phyloP scores from a whole-genome alignment of 1,140 invertebrate genomes.

The Diachasmimorpha longicaudata region DNA sequence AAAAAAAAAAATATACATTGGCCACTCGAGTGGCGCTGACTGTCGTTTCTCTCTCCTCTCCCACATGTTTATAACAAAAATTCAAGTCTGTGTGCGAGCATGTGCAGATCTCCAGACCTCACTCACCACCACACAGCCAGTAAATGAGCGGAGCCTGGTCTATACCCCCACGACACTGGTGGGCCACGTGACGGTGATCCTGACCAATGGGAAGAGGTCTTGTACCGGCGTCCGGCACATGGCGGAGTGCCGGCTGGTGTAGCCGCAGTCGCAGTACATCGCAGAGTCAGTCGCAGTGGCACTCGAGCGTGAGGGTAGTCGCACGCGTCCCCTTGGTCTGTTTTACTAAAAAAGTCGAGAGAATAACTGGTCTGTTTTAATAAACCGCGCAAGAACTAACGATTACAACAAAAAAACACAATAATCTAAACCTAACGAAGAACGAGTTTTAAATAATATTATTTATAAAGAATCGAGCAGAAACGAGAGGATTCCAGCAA shows the following conservation, averaged over 20 bases:
- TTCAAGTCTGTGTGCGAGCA: too few species aligned
- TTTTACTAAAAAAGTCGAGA: slow-evolving; percentile 4
- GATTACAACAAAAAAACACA: background rate
- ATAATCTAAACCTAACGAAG: background rate
- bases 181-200: slow-evolving; percentile 20
- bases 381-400: background rate
- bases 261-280: slow-evolving; percentile 55
- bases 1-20: too few species aligned
- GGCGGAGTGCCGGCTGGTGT: slow-evolving; percentile 32
- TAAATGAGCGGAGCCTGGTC: slow-evolving; percentile 15
- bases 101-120: too few species aligned
- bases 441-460: background rate
- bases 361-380: background rate
- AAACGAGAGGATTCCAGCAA: too few species aligned
- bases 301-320: slow-evolving; percentile 58
- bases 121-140: background rate
- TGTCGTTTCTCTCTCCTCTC: too few species aligned
- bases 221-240: slow-evolving; percentile 35
- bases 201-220: slow-evolving; percentile 19
- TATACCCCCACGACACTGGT: slow-evolving; percentile 1
- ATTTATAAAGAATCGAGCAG: background rate
- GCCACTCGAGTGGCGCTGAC: too few species aligned
- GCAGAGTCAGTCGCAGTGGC: slow-evolving; percentile 59
- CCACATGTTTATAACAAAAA: too few species aligned
- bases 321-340: slow-evolving; percentile 44